Conservation (phyloP, 2,113 vertebrate genomes). For the Macrotis lagotis region DNA sequence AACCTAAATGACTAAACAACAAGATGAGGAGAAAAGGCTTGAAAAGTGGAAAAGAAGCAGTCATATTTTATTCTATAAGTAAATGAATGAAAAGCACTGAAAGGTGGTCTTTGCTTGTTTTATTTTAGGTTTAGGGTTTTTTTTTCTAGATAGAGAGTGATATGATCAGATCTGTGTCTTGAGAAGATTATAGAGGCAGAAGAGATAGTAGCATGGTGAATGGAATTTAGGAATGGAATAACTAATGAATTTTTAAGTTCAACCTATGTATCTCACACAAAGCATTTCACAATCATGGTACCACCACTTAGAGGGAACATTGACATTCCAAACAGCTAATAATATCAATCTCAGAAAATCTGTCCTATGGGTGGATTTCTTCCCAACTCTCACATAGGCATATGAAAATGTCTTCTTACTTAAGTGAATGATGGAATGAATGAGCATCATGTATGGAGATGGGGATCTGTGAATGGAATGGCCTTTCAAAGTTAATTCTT, state of each 20-base stretch:
- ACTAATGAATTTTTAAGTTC: not conserved
- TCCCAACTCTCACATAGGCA: not conserved
- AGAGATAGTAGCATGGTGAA: not conserved
- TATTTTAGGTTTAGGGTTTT: not conserved
- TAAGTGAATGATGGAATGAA: not conserved
- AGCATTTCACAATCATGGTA: not conserved
- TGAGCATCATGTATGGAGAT: not conserved
- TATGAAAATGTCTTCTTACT: not conserved
- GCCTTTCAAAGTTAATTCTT: not conserved
- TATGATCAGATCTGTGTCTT: not conserved
- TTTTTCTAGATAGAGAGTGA: not conserved
- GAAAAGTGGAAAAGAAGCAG: not conserved
- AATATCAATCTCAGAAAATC: not conserved
- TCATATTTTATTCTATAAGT: not conserved
- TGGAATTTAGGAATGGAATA: not conserved
- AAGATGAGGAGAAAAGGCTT: not conserved
- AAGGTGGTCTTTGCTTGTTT: not conserved
- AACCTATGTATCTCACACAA: not conserved
- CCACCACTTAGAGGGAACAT: not conserved
- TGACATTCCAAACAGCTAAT: not conserved
- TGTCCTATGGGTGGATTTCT: not conserved
- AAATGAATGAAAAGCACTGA: not conserved
- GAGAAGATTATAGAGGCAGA: not conserved
- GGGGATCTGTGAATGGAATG: not conserved
- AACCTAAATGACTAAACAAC: not conserved